Evolutionary conservation across 2,888 invertebrate genomes (phyloP).

Genomic region (Parochlus steinenii): DNA sequence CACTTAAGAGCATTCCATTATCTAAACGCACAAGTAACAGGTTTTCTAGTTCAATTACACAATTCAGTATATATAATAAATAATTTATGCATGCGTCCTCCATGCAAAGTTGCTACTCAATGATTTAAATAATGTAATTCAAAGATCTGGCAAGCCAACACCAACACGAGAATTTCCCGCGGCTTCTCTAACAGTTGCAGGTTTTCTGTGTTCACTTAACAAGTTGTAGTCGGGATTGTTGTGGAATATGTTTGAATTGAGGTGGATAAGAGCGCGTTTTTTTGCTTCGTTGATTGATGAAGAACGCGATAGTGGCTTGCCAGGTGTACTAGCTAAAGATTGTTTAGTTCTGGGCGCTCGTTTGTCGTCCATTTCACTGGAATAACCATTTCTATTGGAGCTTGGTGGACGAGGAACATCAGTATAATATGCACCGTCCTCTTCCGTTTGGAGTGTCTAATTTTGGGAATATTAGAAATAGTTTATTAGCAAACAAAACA

Average conservation of each 20-base stretch:
- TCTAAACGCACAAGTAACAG: no score
- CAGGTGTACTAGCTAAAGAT: constrained; percentile 4
- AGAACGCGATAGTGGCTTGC: constrained; percentile 6
- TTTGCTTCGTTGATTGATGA: constrained; percentile 10
- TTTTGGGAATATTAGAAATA: no score
- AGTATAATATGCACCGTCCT: no score
- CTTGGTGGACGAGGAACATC: neutral
- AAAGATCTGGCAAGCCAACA: constrained; percentile 15
- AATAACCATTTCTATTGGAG: neutral
- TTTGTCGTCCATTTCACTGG: constrained; percentile 2
- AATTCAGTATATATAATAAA: no score
- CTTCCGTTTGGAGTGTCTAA: no score
- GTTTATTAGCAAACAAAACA: no score
- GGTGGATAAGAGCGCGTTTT: constrained; percentile 12
- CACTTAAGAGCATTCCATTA: no score
- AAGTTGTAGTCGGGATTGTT: constrained; percentile 13
- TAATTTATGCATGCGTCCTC: no score
- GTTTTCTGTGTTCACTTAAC: constrained; percentile 10
- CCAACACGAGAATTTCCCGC: constrained; percentile 15
- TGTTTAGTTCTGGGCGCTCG: neutral
- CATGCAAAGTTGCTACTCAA: neutral
- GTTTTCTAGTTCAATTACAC: no score
- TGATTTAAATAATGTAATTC: constrained; percentile 3
- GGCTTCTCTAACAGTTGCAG: constrained; percentile 14
- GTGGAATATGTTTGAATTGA: constrained; percentile 15